These are phyloP conservation scores for Chionodraco myersi DNA, from an alignment of 2,113 vertebrate genomes.

Conservation along the genomic window DNA sequence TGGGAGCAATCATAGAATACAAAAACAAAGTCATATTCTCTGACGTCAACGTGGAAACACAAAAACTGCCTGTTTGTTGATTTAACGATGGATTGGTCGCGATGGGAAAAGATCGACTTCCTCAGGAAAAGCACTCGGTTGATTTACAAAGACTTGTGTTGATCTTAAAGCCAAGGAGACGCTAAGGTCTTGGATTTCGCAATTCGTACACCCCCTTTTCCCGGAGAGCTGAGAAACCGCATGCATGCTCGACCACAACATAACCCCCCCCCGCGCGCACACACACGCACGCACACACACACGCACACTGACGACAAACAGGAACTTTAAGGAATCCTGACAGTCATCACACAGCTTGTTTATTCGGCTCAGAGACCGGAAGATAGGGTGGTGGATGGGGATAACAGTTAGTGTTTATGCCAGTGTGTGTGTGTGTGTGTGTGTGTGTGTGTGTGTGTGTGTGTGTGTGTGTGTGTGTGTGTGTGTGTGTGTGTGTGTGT, in stretches of 20 bases:
- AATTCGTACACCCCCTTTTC: slow-evolving; percentile 17
- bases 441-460: neutral
- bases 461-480: neutral
- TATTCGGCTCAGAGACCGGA: slow-evolving; percentile 48
- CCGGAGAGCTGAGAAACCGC: slow-evolving; percentile 19
- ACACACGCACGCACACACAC: neutral
- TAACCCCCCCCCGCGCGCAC: neutral
- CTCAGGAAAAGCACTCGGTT: slow-evolving; percentile 47
- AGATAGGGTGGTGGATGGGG: slow-evolving; percentile 23
- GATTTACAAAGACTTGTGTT: slow-evolving; percentile 6
- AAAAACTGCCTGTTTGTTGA: slow-evolving; percentile 41
- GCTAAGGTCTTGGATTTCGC: slow-evolving; percentile 14
- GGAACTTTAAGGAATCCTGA: slow-evolving; percentile 32
- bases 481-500: neutral
- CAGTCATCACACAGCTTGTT: slow-evolving; percentile 35
- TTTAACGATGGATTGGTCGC: slow-evolving; percentile 38
- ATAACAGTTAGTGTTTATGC: slow-evolving; percentile 17
- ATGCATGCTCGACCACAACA: slow-evolving; percentile 4
- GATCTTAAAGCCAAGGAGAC: slow-evolving; percentile 29
- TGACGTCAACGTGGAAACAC: slow-evolving; percentile 45
- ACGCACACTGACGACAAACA: slow-evolving; percentile 23
- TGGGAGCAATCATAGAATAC: neutral
- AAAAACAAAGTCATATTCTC: slow-evolving; percentile 29
- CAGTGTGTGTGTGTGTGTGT: neutral
- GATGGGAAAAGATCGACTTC: slow-evolving; percentile 58